Conservation (phyloP, 2,113 vertebrate genomes). For the Eublepharis macularius region DNA sequence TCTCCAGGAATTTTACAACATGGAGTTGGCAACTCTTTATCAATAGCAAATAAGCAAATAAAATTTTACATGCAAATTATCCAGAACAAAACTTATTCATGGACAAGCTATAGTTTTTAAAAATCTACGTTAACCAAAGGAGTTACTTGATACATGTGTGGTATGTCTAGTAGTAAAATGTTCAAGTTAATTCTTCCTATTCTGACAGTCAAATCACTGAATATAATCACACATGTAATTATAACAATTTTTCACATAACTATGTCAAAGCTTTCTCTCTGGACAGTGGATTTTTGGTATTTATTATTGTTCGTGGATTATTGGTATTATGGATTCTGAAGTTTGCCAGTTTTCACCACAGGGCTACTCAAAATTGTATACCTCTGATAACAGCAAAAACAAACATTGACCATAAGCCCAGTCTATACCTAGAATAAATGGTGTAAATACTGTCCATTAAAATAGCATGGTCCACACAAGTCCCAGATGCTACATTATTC, state of each 20-base stretch:
- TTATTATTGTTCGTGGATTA: too few species aligned
- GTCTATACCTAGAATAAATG: neutral
- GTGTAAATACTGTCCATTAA: accelerated
- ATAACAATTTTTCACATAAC: too few species aligned
- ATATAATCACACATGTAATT: too few species aligned
- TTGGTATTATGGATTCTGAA: too few species aligned
- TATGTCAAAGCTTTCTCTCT: too few species aligned
- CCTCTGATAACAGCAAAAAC: neutral
- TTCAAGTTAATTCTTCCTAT: constrained; percentile 62
- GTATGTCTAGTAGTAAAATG: constrained; percentile 18
- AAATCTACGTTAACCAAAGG: neutral
- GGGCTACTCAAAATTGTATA: neutral
- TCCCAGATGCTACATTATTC: neutral
- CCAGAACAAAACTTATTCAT: neutral
- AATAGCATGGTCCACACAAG: neutral
- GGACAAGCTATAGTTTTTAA: constrained; percentile 17
- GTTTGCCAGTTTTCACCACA: neutral
- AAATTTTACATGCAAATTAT: neutral
- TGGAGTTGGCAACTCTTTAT: neutral
- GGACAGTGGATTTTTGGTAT: neutral
- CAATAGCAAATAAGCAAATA: neutral
- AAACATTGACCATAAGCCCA: neutral
- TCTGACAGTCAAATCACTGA: neutral
- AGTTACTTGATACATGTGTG: too few species aligned
- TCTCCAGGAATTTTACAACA: too few species aligned